Evolutionary conservation across 2,113 vertebrate genomes (phyloP).

Genomic region (Machaerirhynchus nigripectus): DNA sequence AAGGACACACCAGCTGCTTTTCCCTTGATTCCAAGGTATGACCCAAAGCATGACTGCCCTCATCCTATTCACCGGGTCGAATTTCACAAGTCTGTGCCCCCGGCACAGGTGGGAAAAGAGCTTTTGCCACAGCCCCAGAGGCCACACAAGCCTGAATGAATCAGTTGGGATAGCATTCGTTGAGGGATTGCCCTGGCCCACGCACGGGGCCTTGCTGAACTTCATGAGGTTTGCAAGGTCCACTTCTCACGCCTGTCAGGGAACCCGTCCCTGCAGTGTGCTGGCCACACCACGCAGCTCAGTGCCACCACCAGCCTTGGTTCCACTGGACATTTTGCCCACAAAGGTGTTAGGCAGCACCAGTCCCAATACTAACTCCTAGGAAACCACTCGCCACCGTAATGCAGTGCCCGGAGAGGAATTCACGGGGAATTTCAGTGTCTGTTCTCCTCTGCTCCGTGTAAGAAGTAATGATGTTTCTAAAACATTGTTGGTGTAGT

Average conservation of each 20-base stretch:
- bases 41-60: neutral
- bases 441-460: neutral
- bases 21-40: neutral
- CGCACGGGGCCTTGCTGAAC: rapidly evolving
- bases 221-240: neutral
- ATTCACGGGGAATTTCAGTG: neutral
- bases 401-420: neutral
- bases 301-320: neutral
- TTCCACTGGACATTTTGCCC: neutral
- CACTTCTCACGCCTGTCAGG: neutral
- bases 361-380: neutral
- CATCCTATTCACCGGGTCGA: neutral
- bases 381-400: neutral
- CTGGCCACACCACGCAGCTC: neutral
- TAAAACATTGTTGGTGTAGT: neutral
- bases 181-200: neutral
- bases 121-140: neutral
- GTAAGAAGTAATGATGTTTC: neutral
- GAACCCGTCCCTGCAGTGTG: neutral
- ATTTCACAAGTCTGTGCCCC: neutral
- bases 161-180: neutral
- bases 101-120: neutral
- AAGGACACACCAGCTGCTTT: constrained; percentile 35
- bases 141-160: neutral
- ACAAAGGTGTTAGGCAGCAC: neutral